phyloP scores from a whole-genome alignment of 2,797 vertebrate species.

The Galagoides demidoff region DNA sequence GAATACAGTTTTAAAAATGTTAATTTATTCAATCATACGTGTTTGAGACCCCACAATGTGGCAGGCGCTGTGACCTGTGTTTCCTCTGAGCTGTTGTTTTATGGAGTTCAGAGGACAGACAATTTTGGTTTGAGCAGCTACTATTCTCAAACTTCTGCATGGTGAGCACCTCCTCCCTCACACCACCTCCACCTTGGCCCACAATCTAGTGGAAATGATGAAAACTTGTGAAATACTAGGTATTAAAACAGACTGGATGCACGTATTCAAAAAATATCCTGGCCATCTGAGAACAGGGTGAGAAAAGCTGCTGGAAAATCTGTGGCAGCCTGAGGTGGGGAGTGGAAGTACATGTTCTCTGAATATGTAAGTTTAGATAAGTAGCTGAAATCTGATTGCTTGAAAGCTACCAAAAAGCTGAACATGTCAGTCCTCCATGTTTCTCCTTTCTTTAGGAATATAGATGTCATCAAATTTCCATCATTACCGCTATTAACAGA shows the following conservation, averaged over 20 bases:
- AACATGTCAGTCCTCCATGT: background rate
- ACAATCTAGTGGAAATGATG: constrained; percentile 35
- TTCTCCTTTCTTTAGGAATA: constrained; percentile 20
- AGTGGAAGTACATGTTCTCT: constrained; percentile 42
- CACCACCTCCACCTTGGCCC: constrained; percentile 59
- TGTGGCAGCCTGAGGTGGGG: constrained; percentile 35
- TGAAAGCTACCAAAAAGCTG: constrained; percentile 20
- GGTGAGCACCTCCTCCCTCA: constrained; percentile 54
- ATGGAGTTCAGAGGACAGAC: constrained; percentile 5
- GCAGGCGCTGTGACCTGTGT: background rate
- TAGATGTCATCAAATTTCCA: constrained; percentile 24
- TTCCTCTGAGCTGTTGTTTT: constrained; percentile 25
- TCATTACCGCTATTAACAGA: constrained; percentile 42
- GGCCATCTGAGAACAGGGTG: constrained; percentile 44
- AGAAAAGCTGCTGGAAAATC: constrained; percentile 65
- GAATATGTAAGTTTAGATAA: constrained; percentile 60
- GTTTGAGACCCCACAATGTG: constrained; percentile 1
- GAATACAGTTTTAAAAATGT: constrained; percentile 25
- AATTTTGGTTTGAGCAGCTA: constrained; percentile 54
- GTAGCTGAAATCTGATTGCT: background rate
- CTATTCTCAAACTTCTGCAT: constrained; percentile 44
- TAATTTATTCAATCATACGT: background rate
- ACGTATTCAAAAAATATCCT: constrained; percentile 43
- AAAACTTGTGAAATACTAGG: constrained; percentile 67
- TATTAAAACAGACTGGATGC: constrained; percentile 55